phyloP scores from a whole-genome alignment of 2,797 vertebrate species.

The Xenops minutus region DNA sequence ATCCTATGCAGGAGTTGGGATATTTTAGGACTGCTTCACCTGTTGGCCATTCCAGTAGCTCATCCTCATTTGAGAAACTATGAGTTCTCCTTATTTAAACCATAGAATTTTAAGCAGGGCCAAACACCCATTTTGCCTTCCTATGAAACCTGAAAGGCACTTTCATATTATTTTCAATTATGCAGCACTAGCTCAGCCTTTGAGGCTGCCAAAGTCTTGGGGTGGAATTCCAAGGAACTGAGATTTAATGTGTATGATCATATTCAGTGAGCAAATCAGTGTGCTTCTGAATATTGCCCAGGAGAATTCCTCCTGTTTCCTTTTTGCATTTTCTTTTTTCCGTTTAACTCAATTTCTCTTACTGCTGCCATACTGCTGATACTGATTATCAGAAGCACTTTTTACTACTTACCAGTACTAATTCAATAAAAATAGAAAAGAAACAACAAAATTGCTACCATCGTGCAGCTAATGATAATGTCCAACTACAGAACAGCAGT shows the following conservation, averaged over 20 bases:
- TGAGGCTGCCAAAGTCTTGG: neutral
- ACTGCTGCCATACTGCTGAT: neutral
- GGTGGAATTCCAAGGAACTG: conserved; percentile 39
- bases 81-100: neutral
- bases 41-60: neutral
- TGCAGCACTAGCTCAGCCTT: neutral
- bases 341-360: neutral
- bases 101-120: neutral
- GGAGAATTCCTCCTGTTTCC: neutral
- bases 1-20: neutral
- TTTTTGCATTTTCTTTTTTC: neutral
- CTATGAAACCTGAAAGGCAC: neutral
- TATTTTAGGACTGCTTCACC: neutral
- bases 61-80: neutral
- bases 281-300: neutral
- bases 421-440: neutral
- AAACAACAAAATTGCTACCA: neutral
- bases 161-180: conserved; percentile 21
- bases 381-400: neutral
- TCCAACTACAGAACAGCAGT: neutral
- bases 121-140: neutral
- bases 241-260: conserved; percentile 14
- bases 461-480: neutral
- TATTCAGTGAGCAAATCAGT: conserved; percentile 32
- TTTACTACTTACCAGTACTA: neutral